Evolutionary conservation across 64 coral and sea anemone species (phyloP), one percentile per base, ranked within the genome.

Genomic region (Montipora efflorescens): DNA sequence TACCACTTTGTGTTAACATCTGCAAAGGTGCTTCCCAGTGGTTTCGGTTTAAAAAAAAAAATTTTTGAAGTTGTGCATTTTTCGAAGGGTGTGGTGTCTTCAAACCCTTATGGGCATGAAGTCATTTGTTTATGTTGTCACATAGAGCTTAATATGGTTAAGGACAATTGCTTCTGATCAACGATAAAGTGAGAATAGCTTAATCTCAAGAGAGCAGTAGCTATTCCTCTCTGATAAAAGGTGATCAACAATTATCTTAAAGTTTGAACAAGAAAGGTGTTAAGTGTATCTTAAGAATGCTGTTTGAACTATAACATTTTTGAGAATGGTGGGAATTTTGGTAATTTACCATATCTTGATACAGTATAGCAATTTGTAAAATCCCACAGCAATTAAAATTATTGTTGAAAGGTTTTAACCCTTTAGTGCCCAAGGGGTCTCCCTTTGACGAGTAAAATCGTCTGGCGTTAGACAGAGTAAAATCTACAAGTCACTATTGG

Each of bases 181-280:
- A 70, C 15, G 18, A 16, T 12, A 70, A 66, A 84, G 47, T 19
- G 6, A 14, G 45, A 47, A 10, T 70, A 2, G 64, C 11, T 22
- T 69, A 85, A 69, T 70, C 64, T 85, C 16, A 10, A 49, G 44
- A 70, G 64, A 85, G 36, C 82, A 85, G 82, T 85, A 69, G 82
- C 18, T 71, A 69, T 85, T 4, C 44, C 8, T 67, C 16, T 7
- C 62, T 69, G 82, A 85, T 85, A 70, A 85, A 85, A 82, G 19
- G 12, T 66, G 44, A 82, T 82, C 80, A 82, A 68, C 47, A 48
- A n/a, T 84, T 85, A 85, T 48, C 59, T 70, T 44, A 4, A 2
- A 9, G 46, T 50, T 48, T 76, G 8, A 45, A 58, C 10, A 7
- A 46, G 10, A 66, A 28, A 14, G 61, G 61, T 16, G 14, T 15